These are phyloP conservation scores for Sinocyclocheilus grahami DNA, from an alignment of 2,113 vertebrate genomes.

Conservation along the genomic window DNA sequence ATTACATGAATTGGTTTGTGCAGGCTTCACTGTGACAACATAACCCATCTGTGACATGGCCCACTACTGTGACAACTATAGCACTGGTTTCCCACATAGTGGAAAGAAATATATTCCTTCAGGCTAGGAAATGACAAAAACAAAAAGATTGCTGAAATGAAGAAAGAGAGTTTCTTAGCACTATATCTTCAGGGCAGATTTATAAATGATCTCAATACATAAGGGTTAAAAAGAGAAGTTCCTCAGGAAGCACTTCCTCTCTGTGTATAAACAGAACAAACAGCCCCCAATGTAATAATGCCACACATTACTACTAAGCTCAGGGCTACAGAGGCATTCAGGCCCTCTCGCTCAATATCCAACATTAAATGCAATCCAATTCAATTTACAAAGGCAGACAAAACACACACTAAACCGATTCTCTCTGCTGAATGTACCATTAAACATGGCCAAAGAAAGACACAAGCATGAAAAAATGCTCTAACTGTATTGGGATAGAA, in stretches of 20 bases:
- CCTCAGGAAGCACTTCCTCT: constrained; percentile 7
- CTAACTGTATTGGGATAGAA: constrained; percentile 5
- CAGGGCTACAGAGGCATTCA: constrained; percentile 34
- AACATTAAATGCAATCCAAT: constrained; percentile 30
- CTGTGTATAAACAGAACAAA: constrained; percentile 20
- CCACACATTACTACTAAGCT: neutral
- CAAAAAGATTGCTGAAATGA: neutral
- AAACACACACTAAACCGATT: constrained; percentile 51
- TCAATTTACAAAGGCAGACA: constrained; percentile 39
- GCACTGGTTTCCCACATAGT: neutral
- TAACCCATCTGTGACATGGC: neutral
- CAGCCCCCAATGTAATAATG: constrained; percentile 16
- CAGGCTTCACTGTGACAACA: neutral
- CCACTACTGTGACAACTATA: neutral
- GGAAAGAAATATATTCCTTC: neutral
- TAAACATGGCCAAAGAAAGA: constrained; percentile 32
- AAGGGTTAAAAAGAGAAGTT: neutral
- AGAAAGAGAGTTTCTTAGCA: neutral
- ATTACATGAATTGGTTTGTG: neutral
- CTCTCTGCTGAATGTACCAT: constrained; percentile 29
- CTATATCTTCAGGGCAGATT: neutral
- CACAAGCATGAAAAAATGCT: neutral
- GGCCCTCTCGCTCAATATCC: constrained; percentile 23
- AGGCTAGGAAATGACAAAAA: neutral
- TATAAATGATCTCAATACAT: neutral